Percentiles rank a stretch among this genome's conserved stretches.
phyloP scores from a whole-genome alignment of 2,888 invertebrate genomes.

The Plemyria rubiginata region DNA sequence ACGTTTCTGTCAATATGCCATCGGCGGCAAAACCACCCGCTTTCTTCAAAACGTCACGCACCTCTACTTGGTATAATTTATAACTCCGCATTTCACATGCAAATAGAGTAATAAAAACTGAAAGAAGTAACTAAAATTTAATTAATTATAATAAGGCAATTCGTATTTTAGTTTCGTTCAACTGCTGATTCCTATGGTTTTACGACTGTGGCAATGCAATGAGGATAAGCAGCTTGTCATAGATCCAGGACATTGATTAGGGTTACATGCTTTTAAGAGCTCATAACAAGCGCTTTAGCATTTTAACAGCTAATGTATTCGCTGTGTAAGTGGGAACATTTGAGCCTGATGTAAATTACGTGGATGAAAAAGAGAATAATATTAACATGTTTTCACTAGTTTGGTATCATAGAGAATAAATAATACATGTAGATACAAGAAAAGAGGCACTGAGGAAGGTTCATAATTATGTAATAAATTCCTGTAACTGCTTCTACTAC shows the following conservation, averaged over 20 bases:
- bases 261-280: conserved; percentile 37
- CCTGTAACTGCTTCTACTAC: too few relatives aligned
- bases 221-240: conserved; percentile 29
- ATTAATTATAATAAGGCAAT: conserved; percentile 47
- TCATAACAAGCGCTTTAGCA: conserved; percentile 35
- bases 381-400: neutral
- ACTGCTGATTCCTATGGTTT: conserved; percentile 20
- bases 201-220: conserved; percentile 31
- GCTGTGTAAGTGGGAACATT: neutral
- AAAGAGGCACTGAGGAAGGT: too few relatives aligned
- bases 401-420: neutral
- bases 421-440: too few relatives aligned
- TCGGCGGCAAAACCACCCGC: conserved; percentile 12
- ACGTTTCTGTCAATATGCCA: neutral
- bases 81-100: conserved; percentile 38
- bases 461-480: too few relatives aligned
- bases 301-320: conserved; percentile 30
- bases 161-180: conserved; percentile 38
- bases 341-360: neutral
- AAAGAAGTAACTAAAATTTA: conserved; percentile 43
- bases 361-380: neutral
- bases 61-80: conserved; percentile 37
- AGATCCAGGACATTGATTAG: conserved; percentile 29
- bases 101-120: conserved; percentile 46
- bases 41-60: conserved; percentile 23